Conservation (phyloP, 1,140 invertebrate genomes). For the Leptinotarsa defecta region DNA sequence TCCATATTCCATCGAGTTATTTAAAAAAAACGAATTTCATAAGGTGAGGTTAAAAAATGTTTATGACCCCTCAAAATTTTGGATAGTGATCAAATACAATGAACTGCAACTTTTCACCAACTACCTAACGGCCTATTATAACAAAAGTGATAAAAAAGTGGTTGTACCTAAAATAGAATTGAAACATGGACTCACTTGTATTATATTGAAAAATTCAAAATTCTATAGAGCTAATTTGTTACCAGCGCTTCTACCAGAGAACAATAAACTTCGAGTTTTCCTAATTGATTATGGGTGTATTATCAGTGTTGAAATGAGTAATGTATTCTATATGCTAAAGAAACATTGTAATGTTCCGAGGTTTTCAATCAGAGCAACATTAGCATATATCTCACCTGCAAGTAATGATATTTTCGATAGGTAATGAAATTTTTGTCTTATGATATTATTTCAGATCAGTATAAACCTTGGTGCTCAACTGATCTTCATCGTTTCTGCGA, state of each 20-base stretch:
- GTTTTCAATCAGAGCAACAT: constrained; percentile 15
- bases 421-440: background rate
- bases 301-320: background rate
- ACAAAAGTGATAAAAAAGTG: background rate
- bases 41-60: constrained; percentile 11
- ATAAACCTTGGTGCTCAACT: background rate
- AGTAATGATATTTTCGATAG: background rate
- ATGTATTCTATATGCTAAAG: constrained; percentile 15
- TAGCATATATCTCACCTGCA: constrained; percentile 12
- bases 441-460: constrained; percentile 13
- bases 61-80: constrained; percentile 21
- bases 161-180: background rate
- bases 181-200: constrained; percentile 1
- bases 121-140: constrained; percentile 15
- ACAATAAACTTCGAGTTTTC: constrained; percentile 4
- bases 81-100: constrained; percentile 8
- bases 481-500: constrained; percentile 1
- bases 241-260: background rate
- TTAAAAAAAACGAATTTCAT: background rate
- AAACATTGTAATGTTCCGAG: constrained; percentile 21
- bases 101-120: constrained; percentile 13
- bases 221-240: constrained; percentile 10
- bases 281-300: constrained; percentile 5
- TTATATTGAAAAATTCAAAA: background rate
- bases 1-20: background rate